Base-by-base conservation (phyloP, 23 tunicate species). In the Ascidia mentula region DNA sequence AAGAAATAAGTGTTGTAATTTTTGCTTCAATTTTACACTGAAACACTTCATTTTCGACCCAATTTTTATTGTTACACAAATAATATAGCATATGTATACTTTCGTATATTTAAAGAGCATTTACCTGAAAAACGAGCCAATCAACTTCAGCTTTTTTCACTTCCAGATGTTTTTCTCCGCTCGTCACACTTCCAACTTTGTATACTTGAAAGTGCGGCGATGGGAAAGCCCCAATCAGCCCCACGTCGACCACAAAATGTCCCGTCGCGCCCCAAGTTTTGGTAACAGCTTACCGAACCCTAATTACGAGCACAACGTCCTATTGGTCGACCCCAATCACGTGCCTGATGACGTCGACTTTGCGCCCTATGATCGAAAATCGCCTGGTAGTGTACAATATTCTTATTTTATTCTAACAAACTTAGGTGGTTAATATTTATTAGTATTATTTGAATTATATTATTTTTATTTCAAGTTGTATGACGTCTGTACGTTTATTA, bases 181-280 rank as follows among this genome's bases (percentile, higher is more conserved):
- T 61, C 87, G 87, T 34, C 86, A 86, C 72, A 82, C 80, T 32
- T 69, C 90, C 42, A 85, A 78, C 42, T 91, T 91, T 40, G 83
- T 82, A n/a, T 91, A 91, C 72, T 77, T 91, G 40, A 91, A 91
- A 91, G 75, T 91, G n/a, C 89, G 96, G 69, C 82, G 86, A 37
- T 90, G 34, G 20, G 96, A 90, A 45, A 77, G 77, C 36, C 97
- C 90, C 6, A 30, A 24, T 26, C 73, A 17, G 0, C 81, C 81
- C 46, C 37, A 18, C 33, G 60, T 6, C 34, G 28, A 9, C 69
- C 69, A 45, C 36, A 70, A 70, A 70, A 36, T 20, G 3, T 20
- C 38, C 1, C 33, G 45, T 34, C 59, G 45, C 8, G 77, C 18
- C 34, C 37, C 40, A 5, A 15, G 33, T 31, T 18, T 6, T 31